Percentiles rank a stretch among this genome's conserved stretches.
These are phyloP conservation scores for Neomorphus geoffroyi DNA, from an alignment of 2,797 vertebrate genomes.

Conservation along the genomic window DNA sequence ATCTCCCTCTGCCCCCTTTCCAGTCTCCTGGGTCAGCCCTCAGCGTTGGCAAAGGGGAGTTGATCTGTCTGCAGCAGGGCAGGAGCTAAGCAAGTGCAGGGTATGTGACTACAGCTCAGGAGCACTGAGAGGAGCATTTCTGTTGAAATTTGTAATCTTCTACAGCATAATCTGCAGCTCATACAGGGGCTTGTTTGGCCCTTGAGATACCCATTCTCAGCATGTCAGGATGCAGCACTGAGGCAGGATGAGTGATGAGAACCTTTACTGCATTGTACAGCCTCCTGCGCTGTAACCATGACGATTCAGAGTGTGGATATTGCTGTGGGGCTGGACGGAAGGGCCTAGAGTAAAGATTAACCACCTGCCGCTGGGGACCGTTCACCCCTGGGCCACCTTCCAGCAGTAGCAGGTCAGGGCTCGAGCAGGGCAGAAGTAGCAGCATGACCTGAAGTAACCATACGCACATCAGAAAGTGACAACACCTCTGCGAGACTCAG, in stretches of 20 bases:
- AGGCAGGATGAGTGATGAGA: background rate
- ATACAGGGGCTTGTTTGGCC: background rate
- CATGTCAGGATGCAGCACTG: background rate
- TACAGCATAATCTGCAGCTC: background rate
- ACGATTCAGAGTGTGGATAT: background rate
- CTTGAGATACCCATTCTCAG: background rate
- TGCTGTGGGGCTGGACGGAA: background rate
- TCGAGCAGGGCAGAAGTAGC: background rate
- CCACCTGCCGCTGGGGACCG: background rate
- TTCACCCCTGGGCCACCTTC: background rate
- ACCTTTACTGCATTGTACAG: background rate
- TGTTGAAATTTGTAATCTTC: background rate
- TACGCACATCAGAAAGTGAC: background rate
- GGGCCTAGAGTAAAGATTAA: background rate
- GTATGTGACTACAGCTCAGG: background rate
- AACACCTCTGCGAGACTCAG: background rate
- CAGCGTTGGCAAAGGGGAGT: background rate
- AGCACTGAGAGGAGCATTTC: background rate
- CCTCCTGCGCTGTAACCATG: background rate
- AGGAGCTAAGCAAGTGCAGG: background rate
- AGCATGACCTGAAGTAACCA: background rate
- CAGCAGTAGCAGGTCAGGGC: background rate
- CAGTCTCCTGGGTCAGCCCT: background rate
- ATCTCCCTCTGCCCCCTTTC: background rate
- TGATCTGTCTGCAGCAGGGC: background rate